Base-by-base conservation (phyloP, 2,113 vertebrate genomes). In the Scomber japonicus region DNA sequence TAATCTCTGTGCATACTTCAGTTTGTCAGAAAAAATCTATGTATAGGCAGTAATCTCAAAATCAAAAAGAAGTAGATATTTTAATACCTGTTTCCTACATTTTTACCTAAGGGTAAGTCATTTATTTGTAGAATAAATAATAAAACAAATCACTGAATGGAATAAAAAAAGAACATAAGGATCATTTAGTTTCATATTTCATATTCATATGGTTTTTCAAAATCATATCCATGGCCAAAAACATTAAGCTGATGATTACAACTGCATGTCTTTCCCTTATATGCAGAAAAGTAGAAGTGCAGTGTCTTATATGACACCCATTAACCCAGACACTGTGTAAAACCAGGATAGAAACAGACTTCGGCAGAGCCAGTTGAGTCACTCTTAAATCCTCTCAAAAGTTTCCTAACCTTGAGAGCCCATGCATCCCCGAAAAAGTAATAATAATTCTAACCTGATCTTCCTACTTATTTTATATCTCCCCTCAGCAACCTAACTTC, bases 391-490 rank as follows among this genome's bases (percentile, higher is more conserved):
- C 93, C 92, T 88, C 85, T 90, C 77, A 80, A 90, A 95, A 95
- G 89, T 95, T 95, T 95, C 74, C 91, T 95, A 95, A 96, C 95
- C 95, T 95, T 95, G 94, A 94, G 88, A 94, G 92, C 94, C 83
- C 86, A 73, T 80, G 89, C 91, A 88, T 90, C 88, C 81, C 82
- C 76, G 89, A 92, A 94, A 95, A 95, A 94, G 94, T 94, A 91
- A 95, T 95, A 96, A 95, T 95, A 95, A 96, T 95, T 95, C 95
- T 92, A 95, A 95, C 94, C 95, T 94, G 94, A 95, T 95, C 95
- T 95, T 96, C 96, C 95, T 95, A 95, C 97, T 97, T 97, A 97
- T 97, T 98, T 96, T 96, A 96, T 97, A 97, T 98, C 97, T 98
- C 97, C 96, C 96, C 96, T 97, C 97, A 93, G 96, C 96, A 98